These are phyloP conservation scores for Chanos chanos DNA, from an alignment of 2,797 vertebrate species.

Conservation along the genomic window DNA sequence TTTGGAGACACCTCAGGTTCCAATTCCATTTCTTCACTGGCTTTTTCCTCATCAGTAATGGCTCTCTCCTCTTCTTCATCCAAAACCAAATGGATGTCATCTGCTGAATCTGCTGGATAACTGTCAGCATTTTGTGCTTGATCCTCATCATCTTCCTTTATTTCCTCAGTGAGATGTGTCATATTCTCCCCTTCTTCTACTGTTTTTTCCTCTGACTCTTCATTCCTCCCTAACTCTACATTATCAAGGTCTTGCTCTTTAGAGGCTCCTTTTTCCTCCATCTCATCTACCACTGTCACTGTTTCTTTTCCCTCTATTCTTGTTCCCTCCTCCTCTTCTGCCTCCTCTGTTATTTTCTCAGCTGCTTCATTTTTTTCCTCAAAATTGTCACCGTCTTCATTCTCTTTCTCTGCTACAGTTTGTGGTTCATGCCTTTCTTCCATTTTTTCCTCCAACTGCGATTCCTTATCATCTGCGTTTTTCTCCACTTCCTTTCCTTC, in stretches of 20 bases:
- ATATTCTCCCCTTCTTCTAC: background rate
- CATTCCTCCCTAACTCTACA: background rate
- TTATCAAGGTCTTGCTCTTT: slow-evolving; percentile 11
- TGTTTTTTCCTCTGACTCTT: background rate
- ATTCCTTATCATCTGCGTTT: background rate
- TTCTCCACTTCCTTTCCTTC: background rate
- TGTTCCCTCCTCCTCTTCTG: background rate
- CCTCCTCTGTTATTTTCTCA: background rate
- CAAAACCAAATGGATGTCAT: slow-evolving; percentile 3
- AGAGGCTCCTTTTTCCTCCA: background rate
- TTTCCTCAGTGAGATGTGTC: background rate
- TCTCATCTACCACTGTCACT: background rate
- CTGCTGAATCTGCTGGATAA: background rate
- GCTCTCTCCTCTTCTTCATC: slow-evolving; percentile 21
- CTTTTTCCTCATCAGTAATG: background rate
- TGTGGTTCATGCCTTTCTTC: background rate
- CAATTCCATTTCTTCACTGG: background rate
- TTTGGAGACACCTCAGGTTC: background rate
- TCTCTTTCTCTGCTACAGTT: background rate
- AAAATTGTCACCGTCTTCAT: background rate
- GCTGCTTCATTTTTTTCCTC: background rate
- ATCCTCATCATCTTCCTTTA: background rate
- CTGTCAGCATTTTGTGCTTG: background rate
- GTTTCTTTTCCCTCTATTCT: slow-evolving; percentile 26
- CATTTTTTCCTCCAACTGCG: background rate